These are phyloP conservation scores for Laterallus jamaicensis DNA, from an alignment of 2,113 vertebrate genomes.

Conservation along the genomic window DNA sequence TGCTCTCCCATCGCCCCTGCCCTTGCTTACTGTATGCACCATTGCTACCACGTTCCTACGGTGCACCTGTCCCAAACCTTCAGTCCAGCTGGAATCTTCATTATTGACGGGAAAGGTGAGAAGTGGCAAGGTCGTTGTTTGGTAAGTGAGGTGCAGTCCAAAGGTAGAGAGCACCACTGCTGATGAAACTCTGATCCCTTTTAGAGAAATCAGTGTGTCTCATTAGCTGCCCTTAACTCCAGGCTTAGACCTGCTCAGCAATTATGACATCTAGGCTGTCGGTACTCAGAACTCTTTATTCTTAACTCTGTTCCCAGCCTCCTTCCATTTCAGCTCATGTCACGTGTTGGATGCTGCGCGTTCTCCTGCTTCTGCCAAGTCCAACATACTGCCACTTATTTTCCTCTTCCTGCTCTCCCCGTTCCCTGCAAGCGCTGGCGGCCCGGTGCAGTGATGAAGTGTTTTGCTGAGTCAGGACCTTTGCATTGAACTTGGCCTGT, in stretches of 20 bases:
- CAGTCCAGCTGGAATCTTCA: not conserved
- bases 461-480: slow-evolving; percentile 6
- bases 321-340: not conserved
- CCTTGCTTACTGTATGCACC: not conserved
- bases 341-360: rapidly evolving
- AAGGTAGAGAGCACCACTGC: not conserved
- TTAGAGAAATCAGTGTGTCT: not conserved
- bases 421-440: not conserved
- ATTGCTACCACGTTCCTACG: not conserved
- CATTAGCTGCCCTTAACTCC: not conserved
- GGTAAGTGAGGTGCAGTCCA: not conserved
- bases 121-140: not conserved
- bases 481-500: not conserved
- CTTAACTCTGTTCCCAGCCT: not conserved
- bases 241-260: not conserved
- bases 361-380: not conserved
- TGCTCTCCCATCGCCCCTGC: rapidly evolving
- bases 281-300: not conserved
- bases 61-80: rapidly evolving
- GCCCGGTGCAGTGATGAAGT: not conserved
- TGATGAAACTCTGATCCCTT: not conserved
- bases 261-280: not conserved
- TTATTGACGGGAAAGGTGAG: not conserved
- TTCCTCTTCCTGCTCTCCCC: not conserved
- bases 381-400: not conserved